Evolutionary conservation across 2,113 vertebrate species (phyloP), one percentile per base, ranked within the genome.

Genomic region (Corythornis vintsioides): DNA sequence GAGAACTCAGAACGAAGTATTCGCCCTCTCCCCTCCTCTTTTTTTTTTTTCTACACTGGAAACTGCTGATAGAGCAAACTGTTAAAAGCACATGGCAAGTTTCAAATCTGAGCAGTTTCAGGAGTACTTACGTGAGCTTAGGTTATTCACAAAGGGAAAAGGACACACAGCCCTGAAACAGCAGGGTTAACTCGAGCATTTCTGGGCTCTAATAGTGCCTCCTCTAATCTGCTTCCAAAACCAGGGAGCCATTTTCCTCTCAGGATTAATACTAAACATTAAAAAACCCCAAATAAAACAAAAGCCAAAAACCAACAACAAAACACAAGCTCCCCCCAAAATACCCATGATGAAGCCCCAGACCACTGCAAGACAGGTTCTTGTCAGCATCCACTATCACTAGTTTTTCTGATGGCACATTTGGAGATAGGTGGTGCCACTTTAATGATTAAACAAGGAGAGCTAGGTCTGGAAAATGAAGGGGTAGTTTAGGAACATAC

Each of bases 161-260:
- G 42, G 35, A 89, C 66, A 17, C 28, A 52, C 9, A 3, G 8
- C 65, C 57, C 61, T 0, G 3, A 50, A 73, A 33, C 52, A 80
- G n/a, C 2, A 0, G 47, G 12, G 67, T 69, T 66, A 80, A 48
- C 0, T 0, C 45, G 52, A 69, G 21, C 70, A 25, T 72, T 89
- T 84, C 57, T 82, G 66, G n/a, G 61, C 40, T 94, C n/a, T 47
- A 60, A 43, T 31, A 61, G 18, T 15, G 69, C 55, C 85, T 53
- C 56, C 47, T 77, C 43, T 43, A 67, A 83, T 33, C 57, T 50
- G 13, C 73, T 78, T 57, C 63, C 78, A 79, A 90, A 94, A 43
- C 53, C 24, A 72, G 57, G 4, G 5, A 72, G 70, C 17, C 61
- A 45, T 61, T n/a, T 91, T 17, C n/a, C n/a, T 72, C 78, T 89